Evolutionary conservation across 2,888 invertebrate genomes (phyloP).

Genomic region (Drosophila stalkeri): DNA sequence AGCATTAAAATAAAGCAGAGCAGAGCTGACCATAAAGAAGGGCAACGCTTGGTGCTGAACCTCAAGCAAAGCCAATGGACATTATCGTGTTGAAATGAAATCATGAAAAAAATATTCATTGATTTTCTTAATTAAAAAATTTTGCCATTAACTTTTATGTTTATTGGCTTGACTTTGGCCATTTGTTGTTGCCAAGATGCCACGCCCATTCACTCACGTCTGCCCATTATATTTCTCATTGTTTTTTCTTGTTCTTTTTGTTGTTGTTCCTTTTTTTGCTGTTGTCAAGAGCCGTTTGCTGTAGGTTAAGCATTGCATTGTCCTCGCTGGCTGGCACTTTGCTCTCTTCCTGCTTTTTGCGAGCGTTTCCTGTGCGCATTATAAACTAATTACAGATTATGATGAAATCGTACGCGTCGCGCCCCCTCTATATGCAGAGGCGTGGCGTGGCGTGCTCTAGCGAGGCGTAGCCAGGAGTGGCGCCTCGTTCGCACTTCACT

Average conservation of each 20-base stretch:
- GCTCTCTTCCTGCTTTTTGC: constrained; percentile 42
- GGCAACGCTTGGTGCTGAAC: constrained; percentile 15
- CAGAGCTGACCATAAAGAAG: constrained; percentile 25
- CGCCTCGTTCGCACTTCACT: constrained; percentile 52
- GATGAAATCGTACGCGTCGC: constrained; percentile 55
- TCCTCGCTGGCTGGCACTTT: constrained; percentile 35
- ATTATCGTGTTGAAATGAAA: constrained; percentile 50
- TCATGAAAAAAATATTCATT: constrained; percentile 71
- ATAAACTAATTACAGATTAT: constrained; percentile 80
- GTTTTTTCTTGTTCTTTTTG: neutral
- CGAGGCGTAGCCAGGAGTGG: constrained; percentile 9
- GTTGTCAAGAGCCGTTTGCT: constrained; percentile 36
- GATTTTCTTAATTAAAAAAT: constrained; percentile 79
- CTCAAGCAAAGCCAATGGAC: constrained; percentile 22
- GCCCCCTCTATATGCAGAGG: constrained; percentile 61
- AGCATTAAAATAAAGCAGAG: constrained; percentile 21
- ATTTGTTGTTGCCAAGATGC: constrained; percentile 30
- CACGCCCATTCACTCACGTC: neutral
- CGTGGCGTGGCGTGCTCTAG: constrained; percentile 28
- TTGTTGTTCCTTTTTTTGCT: constrained; percentile 4
- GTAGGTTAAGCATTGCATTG: constrained; percentile 59
- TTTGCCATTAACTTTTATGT: constrained; percentile 75
- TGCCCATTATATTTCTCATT: constrained; percentile 15
- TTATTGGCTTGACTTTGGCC: constrained; percentile 64
- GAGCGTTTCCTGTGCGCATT: constrained; percentile 64